Evolutionary conservation across 2,113 vertebrate species (phyloP).

Genomic region (Sitta europaea): DNA sequence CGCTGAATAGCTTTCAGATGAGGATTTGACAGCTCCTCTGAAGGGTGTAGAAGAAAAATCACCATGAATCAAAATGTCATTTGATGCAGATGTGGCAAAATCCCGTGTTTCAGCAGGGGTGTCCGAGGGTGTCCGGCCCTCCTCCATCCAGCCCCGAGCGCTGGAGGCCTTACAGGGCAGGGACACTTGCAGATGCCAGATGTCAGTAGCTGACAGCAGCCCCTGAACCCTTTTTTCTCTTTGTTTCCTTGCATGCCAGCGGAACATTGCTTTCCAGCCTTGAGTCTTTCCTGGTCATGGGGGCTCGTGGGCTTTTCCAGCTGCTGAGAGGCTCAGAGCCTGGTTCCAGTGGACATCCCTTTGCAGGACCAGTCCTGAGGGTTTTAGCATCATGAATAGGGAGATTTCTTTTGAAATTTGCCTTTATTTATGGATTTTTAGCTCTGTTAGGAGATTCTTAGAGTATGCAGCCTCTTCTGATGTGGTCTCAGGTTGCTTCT

Average conservation of each 20-base stretch:
- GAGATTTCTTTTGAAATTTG: not conserved
- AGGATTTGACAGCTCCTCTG: slow-evolving; percentile 10
- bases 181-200: not conserved
- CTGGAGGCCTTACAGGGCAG: not conserved
- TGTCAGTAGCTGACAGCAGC: not conserved
- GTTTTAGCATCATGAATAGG: not conserved
- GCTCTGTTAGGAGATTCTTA: not conserved
- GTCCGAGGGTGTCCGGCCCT: not conserved
- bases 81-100: not conserved
- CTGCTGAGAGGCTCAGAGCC: not conserved
- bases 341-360: not conserved
- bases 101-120: rapidly evolving
- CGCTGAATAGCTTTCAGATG: not conserved
- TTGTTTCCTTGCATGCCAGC: not conserved
- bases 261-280: not conserved
- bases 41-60: not conserved
- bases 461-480: not conserved
- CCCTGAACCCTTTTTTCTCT: not conserved
- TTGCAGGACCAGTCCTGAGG: not conserved
- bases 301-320: not conserved
- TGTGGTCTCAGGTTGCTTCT: not conserved
- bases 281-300: not conserved
- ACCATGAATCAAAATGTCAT: not conserved
- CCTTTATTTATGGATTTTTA: not conserved
- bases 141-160: rapidly evolving